These are phyloP conservation scores for Stenoptilia bipunctidactyla DNA, from an alignment of 2,888 invertebrate genomes.

Conservation along the genomic window DNA sequence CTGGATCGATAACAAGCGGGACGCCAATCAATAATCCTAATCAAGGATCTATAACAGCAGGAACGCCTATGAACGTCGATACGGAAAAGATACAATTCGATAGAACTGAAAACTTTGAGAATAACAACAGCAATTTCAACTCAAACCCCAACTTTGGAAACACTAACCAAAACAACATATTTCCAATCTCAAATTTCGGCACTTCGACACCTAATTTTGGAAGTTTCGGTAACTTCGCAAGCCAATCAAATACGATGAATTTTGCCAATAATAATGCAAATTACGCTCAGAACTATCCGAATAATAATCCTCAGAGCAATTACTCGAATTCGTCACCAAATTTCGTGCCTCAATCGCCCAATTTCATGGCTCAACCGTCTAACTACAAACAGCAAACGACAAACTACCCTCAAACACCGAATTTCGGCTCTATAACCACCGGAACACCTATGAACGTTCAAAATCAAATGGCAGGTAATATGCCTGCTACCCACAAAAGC, in stretches of 20 bases:
- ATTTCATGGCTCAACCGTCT: neutral
- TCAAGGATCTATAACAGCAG: slow-evolving; percentile 9
- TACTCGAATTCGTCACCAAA: neutral
- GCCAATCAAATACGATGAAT: neutral
- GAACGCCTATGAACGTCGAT: slow-evolving; percentile 1
- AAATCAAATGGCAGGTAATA: too few relatives aligned
- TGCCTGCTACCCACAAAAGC: neutral
- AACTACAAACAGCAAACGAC: neutral
- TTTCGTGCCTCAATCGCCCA: neutral
- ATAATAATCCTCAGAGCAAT: too few relatives aligned
- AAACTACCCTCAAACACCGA: neutral
- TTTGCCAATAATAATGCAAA: too few relatives aligned
- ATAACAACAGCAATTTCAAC: slow-evolving; percentile 1
- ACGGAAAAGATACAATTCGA: neutral
- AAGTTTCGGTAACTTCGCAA: neutral
- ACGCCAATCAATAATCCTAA: slow-evolving; percentile 13
- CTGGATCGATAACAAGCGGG: slow-evolving; percentile 16
- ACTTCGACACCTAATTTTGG: neutral
- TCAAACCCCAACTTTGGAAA: neutral
- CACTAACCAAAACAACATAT: neutral
- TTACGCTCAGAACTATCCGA: too few relatives aligned
- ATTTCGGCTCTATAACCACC: neutral
- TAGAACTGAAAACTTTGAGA: neutral
- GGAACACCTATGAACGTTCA: too few relatives aligned
- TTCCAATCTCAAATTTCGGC: neutral